phyloP scores from a whole-genome alignment of 2,113 vertebrate species.

The Herpailurus yagouaroundi region DNA sequence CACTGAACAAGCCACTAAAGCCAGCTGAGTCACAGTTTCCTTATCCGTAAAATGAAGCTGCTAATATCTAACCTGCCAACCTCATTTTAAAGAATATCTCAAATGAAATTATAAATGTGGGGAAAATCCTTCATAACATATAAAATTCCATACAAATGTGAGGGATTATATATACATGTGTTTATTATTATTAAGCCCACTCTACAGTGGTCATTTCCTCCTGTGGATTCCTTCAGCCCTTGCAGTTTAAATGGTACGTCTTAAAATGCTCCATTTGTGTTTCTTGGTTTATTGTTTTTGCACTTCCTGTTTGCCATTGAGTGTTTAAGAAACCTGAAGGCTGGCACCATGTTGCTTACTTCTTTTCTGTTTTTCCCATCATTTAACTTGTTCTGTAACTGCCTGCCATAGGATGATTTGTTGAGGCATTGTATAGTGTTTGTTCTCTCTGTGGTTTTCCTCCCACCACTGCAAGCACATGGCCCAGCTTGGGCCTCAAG shows the following conservation, averaged over 20 bases:
- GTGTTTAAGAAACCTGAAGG: neutral
- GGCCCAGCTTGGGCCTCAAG: neutral
- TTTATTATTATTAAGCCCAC: neutral
- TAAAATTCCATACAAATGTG: neutral
- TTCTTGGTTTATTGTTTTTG: neutral
- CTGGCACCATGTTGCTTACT: neutral
- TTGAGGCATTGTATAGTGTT: neutral
- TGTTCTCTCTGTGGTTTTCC: neutral
- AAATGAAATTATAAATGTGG: neutral
- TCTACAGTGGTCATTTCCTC: neutral
- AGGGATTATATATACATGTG: neutral
- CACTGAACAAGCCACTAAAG: neutral
- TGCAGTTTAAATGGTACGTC: neutral
- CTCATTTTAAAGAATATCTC: neutral
- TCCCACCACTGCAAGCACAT: neutral
- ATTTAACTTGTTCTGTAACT: neutral
- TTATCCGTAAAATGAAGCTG: neutral
- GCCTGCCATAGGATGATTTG: neutral
- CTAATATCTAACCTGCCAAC: neutral
- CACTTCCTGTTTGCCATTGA: neutral
- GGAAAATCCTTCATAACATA: neutral
- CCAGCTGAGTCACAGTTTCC: neutral
- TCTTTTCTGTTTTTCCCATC: conserved; percentile 29
- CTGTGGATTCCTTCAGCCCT: neutral
- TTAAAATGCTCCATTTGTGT: neutral